Evolutionary conservation across 2,113 vertebrate genomes (phyloP).

Genomic region (Smithornis capensis): DNA sequence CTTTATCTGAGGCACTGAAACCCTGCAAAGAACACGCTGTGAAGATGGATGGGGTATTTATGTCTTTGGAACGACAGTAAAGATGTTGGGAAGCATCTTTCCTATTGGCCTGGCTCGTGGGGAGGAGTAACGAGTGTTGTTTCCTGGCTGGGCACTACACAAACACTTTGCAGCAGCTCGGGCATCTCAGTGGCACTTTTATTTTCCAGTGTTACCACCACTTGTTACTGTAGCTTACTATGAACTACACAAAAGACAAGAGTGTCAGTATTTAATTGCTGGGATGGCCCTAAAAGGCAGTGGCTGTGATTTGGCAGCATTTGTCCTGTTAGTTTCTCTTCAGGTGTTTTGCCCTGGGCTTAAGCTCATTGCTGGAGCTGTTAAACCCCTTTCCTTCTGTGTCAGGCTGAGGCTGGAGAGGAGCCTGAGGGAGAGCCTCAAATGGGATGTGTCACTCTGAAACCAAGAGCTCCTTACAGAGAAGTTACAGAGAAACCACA

Average conservation of each 20-base stretch:
- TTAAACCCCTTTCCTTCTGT: background rate
- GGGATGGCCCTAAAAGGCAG: background rate
- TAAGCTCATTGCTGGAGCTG: background rate
- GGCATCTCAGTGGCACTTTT: background rate
- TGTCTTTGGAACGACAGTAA: background rate
- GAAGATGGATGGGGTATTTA: background rate
- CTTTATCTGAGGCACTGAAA: background rate
- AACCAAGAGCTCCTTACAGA: background rate
- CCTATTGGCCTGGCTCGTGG: background rate
- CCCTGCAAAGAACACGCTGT: fast-evolving
- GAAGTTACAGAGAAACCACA: background rate
- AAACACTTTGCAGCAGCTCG: background rate
- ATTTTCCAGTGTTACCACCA: background rate
- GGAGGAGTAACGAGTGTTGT: background rate
- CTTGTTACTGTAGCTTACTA: background rate
- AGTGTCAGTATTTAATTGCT: background rate
- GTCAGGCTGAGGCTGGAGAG: background rate
- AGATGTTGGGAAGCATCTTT: background rate
- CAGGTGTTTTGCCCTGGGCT: background rate
- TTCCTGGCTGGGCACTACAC: background rate
- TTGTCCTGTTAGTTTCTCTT: background rate
- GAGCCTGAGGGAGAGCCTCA: background rate
- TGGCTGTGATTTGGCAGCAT: background rate
- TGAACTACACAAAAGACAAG: background rate
- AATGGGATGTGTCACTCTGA: background rate